A percentile compares a stretch with the other conserved stretches of the same genome.
Conservation (phyloP, 2,888 invertebrate species). For the Anorthoa munda region DNA sequence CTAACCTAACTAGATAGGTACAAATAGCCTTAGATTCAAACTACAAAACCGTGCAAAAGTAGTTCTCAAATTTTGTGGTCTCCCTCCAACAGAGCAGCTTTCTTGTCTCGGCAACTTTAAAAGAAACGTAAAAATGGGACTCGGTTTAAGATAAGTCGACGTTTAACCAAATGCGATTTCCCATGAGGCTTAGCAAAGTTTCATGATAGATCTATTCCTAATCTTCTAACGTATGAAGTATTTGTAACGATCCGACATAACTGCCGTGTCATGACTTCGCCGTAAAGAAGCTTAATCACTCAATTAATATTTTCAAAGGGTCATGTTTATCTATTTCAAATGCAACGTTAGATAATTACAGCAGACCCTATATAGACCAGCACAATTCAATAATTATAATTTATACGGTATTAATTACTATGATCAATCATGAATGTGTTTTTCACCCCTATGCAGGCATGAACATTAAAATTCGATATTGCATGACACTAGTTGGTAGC, state of each 20-base stretch:
- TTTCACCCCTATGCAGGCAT: slow-evolving; percentile 63
- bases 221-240: slow-evolving; percentile 36
- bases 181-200: slow-evolving; percentile 12
- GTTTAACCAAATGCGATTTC: slow-evolving; percentile 52
- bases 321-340: slow-evolving; percentile 34
- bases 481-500: slow-evolving; percentile 74
- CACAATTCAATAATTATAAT: slow-evolving; percentile 52
- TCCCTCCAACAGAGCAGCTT: background rate
- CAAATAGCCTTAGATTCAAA: background rate
- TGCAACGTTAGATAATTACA: slow-evolving; percentile 34
- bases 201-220: slow-evolving; percentile 30
- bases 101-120: slow-evolving; percentile 28
- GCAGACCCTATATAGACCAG: slow-evolving; percentile 34
- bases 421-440: slow-evolving; percentile 63
- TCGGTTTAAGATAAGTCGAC: slow-evolving; percentile 21
- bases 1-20: background rate
- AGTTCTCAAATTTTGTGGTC: background rate
- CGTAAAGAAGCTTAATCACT: slow-evolving; percentile 45
- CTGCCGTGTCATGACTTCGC: slow-evolving; percentile 23
- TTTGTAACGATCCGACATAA: slow-evolving; percentile 25
- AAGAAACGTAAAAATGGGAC: slow-evolving; percentile 32
- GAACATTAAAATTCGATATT: slow-evolving; percentile 77
- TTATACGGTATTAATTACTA: slow-evolving; percentile 55
- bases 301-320: slow-evolving; percentile 44
- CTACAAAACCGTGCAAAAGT: background rate